phyloP scores from a whole-genome alignment of 2,113 vertebrate species.

The Mionectes macconnelli region DNA sequence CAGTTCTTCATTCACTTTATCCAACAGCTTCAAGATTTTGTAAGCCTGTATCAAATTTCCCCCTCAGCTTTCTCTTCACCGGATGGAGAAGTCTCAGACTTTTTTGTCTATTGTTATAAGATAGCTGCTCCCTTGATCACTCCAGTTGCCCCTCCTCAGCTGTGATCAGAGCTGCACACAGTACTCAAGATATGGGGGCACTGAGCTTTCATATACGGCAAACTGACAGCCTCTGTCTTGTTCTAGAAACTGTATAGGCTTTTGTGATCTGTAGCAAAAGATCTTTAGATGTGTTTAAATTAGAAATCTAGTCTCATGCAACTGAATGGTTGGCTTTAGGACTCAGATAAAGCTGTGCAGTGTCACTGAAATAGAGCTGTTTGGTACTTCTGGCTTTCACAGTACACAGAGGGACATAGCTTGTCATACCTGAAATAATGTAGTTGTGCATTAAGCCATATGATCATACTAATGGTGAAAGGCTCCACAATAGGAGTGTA shows the following conservation, averaged over 20 bases:
- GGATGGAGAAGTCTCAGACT: neutral
- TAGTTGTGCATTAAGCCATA: neutral
- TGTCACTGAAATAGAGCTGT: slow-evolving; percentile 30
- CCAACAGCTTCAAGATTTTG: slow-evolving; percentile 1
- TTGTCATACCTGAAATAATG: neutral
- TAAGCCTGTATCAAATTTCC: slow-evolving; percentile 10
- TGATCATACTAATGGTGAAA: neutral
- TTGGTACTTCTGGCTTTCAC: neutral
- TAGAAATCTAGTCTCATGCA: slow-evolving; percentile 2
- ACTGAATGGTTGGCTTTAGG: slow-evolving; percentile 23
- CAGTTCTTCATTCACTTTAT: slow-evolving; percentile 14
- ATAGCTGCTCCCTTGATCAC: neutral
- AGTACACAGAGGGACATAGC: neutral
- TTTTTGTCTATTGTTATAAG: slow-evolving; percentile 2
- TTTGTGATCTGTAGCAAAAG: slow-evolving; percentile 13
- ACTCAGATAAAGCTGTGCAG: slow-evolving; percentile 12
- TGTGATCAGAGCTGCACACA: neutral
- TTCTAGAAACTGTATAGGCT: slow-evolving; percentile 14
- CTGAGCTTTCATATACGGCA: neutral
- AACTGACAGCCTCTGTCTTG: slow-evolving; percentile 19
- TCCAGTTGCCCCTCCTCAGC: neutral
- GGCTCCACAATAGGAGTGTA: neutral
- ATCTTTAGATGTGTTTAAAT: slow-evolving; percentile 32
- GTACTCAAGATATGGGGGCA: neutral
- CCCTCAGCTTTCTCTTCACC: neutral